phyloP scores from a whole-genome alignment of 2,113 vertebrate genomes.

The Cololabis saira region DNA sequence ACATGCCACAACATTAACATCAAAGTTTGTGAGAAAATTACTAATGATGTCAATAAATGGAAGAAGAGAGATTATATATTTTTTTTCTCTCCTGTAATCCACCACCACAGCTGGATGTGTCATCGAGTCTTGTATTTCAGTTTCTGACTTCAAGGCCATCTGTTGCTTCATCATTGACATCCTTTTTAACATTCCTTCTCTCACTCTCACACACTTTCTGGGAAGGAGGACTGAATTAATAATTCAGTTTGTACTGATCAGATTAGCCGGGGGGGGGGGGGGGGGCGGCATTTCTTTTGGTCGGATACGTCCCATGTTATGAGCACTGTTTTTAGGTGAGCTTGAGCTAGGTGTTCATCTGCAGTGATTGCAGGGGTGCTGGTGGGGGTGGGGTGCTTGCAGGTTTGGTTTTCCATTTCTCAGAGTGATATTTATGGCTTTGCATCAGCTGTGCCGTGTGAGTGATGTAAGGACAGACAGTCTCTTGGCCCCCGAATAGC shows the following conservation, averaged over 20 bases:
- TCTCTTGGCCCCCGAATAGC: slow-evolving; percentile 72
- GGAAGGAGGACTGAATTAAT: slow-evolving; percentile 55
- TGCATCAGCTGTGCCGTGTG: slow-evolving; percentile 73
- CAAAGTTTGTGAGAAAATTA: slow-evolving; percentile 54
- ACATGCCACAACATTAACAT: slow-evolving; percentile 59
- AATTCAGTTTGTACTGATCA: slow-evolving; percentile 60
- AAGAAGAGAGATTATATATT: slow-evolving; percentile 18
- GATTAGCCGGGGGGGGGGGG: slow-evolving; percentile 35
- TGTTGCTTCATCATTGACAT: slow-evolving; percentile 45
- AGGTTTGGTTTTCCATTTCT: slow-evolving; percentile 73
- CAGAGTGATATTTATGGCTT: slow-evolving; percentile 82
- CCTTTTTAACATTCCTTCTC: slow-evolving; percentile 12
- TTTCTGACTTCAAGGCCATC: slow-evolving; percentile 44
- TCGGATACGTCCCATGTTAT: slow-evolving; percentile 40
- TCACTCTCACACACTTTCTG: not conserved
- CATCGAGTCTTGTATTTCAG: slow-evolving; percentile 16
- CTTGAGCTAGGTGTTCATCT: slow-evolving; percentile 57
- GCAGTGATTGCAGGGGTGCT: slow-evolving; percentile 19
- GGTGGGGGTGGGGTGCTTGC: slow-evolving; percentile 25
- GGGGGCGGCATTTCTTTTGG: slow-evolving; percentile 38
- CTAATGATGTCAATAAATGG: slow-evolving; percentile 63
- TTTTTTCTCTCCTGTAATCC: slow-evolving; percentile 12
- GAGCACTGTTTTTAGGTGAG: slow-evolving; percentile 59
- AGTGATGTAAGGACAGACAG: slow-evolving; percentile 76
- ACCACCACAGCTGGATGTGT: slow-evolving; percentile 52